Conservation (phyloP, 1,140 invertebrate species). For the Gonioctena quinquepunctata region DNA sequence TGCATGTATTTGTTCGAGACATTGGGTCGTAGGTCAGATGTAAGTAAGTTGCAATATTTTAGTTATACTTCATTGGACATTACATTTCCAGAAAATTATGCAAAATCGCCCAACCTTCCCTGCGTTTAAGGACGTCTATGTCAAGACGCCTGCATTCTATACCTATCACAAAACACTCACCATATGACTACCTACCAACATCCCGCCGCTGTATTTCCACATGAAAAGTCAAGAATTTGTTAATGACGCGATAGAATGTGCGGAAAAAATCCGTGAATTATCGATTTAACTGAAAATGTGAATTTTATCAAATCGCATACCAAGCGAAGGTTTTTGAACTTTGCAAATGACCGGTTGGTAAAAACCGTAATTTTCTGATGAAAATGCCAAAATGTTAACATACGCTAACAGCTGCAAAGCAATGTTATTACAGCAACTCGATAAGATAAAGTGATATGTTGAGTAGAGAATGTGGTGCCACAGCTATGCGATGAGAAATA, state of each 20-base stretch:
- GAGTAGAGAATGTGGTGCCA: not conserved
- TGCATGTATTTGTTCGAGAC: no score
- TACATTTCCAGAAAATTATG: not conserved
- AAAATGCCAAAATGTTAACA: constrained; percentile 3
- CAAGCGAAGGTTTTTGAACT: not conserved
- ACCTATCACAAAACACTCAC: no score
- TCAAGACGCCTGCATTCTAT: no score
- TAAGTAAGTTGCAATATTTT: not conserved
- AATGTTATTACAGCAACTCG: not conserved
- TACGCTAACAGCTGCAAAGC: not conserved
- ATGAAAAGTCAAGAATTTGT: not conserved
- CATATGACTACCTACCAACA: not conserved
- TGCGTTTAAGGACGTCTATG: no score
- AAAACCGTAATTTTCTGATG: not conserved
- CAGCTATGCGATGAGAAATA: not conserved
- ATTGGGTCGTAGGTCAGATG: no score
- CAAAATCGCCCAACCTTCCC: not conserved
- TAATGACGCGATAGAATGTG: not conserved
- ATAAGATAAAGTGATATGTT: not conserved
- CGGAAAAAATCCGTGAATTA: not conserved
- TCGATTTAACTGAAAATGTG: not conserved
- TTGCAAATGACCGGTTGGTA: not conserved
- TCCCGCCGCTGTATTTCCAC: not conserved
- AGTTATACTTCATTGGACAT: not conserved
- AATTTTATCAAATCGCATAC: not conserved